Base-by-base conservation (phyloP, 2,888 invertebrate species). In the Nomada hirtipes region DNA sequence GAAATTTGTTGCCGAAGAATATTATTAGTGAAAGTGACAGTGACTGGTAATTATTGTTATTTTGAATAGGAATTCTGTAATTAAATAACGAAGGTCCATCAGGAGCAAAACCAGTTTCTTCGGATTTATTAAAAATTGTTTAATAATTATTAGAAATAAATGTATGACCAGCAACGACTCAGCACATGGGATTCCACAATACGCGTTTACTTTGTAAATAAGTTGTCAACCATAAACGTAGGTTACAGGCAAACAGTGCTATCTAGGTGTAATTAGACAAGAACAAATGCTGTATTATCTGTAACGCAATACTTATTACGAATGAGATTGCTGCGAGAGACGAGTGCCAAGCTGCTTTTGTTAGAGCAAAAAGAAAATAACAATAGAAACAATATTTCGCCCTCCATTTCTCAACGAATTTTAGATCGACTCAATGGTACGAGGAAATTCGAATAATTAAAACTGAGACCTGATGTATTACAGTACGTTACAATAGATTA, bases 251-350 rank as follows among this genome's bases (percentile, higher is more conserved):
- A 79, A 75, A 26, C 79, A 79, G 80, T 84, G 86, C 88, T 88
- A 88, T 73, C 82, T 87, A 87, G 86, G 67, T 82, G 71, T 83
- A 82, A 87, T 85, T 86, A 86, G 77, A 76, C 36, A 60, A 57
- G 71, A 80, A 80, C 61, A 68, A 69, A 81, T 59, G 67, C 80
- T 77, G 81, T 83, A 87, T 75, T 81, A 85, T 69, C 61, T 81
- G 79, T 79, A 87, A 87, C 59, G 79, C 81, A 71, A 81, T 68
- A 85, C 76, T 87, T 79, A 73, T 85, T 85, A 79, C 84, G 76
- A 78, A 69, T 72, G 74, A 77, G 61, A 75, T 55, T 79, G 79
- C 69, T 76, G 29, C 64, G 69, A 63, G 29, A 29, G 57, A 61
- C 75, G 20, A 60, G 61, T 29, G 76, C 50, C 26, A 69, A 44